Evolutionary conservation across 2,888 invertebrate genomes (phyloP).

Genomic region (Cataglyphis rosenhaueri): DNA sequence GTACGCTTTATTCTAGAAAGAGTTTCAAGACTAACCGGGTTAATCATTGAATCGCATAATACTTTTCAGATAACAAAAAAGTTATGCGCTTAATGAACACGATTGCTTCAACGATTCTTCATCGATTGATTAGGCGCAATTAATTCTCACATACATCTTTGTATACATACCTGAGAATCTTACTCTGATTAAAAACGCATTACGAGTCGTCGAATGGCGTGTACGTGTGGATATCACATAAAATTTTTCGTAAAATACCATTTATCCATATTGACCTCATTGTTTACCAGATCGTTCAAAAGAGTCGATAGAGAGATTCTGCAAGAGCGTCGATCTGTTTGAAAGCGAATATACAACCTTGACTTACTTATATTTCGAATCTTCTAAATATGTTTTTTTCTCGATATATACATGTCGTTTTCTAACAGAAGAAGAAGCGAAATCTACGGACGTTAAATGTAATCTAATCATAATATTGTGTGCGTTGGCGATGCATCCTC

Average conservation of each 20-base stretch:
- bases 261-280: conserved; percentile 49
- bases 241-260: conserved; percentile 15
- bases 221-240: conserved; percentile 40
- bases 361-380: neutral
- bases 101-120: neutral
- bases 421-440: too few relatives aligned
- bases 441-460: neutral
- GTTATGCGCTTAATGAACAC: conserved; percentile 13
- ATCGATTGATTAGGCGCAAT: neutral
- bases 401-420: too few relatives aligned
- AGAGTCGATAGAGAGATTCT: neutral
- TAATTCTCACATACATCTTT: neutral
- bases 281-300: conserved; percentile 12
- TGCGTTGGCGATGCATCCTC: neutral
- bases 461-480: conserved; percentile 5
- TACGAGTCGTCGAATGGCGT: conserved; percentile 53
- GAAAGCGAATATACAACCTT: conserved; percentile 20
- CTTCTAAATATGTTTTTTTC: neutral
- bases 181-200: conserved; percentile 36
- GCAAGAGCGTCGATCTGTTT: neutral
- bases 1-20: neutral
- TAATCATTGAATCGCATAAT: neutral
- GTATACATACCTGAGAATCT: conserved; percentile 38
- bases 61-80: conserved; percentile 36
- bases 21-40: conserved; percentile 21